Conservation (phyloP, 2,888 invertebrate species). For the Limnephilus rhombicus region DNA sequence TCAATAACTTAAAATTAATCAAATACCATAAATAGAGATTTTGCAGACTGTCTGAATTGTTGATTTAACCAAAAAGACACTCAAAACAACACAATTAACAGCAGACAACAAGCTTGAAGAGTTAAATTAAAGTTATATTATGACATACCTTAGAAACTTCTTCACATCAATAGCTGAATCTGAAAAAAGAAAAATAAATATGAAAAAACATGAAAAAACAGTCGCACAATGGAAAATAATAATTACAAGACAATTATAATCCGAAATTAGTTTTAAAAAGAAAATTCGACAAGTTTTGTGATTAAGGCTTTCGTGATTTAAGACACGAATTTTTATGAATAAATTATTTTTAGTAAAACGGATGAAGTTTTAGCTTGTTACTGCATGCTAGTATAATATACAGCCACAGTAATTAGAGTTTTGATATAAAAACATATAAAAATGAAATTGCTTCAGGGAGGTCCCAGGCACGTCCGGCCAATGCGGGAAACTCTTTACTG, state of each 20-base stretch:
- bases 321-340: no score
- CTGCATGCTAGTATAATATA: background rate
- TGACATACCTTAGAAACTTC: background rate
- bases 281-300: background rate
- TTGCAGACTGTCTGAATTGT: background rate
- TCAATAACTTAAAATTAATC: no score
- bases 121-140: background rate
- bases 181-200: background rate
- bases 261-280: background rate
- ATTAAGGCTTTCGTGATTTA: background rate
- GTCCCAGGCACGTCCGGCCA: slow-evolving; percentile 9
- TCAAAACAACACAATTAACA: background rate
- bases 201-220: background rate
- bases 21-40: no score
- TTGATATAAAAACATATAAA: background rate
- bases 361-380: no score
- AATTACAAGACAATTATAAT: background rate
- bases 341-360: no score
- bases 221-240: background rate
- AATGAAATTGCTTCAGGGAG: background rate
- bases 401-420: background rate
- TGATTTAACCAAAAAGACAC: background rate
- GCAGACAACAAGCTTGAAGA: background rate
- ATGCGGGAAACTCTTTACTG: slow-evolving; percentile 35
- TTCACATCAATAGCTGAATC: background rate